Evolutionary conservation across 2,888 invertebrate genomes (phyloP).

Genomic region (Thalpophila matura): DNA sequence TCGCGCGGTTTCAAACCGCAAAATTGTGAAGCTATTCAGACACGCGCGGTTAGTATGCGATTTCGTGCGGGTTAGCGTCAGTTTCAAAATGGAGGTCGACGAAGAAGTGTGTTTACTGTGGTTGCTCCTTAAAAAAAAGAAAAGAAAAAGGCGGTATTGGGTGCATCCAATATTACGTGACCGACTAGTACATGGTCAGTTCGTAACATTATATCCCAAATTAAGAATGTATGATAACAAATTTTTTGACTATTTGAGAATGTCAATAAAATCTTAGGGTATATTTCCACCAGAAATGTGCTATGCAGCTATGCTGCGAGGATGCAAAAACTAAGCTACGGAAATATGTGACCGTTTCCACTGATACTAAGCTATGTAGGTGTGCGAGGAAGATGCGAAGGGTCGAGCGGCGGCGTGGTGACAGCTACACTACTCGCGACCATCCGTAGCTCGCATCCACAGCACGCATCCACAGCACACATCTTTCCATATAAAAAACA

Average conservation of each 20-base stretch:
- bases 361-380: no score
- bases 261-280: conserved; percentile 68
- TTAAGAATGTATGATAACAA: conserved; percentile 62
- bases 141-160: conserved; percentile 60
- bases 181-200: conserved; percentile 58
- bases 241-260: conserved; percentile 68
- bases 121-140: conserved; percentile 60
- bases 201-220: conserved; percentile 67
- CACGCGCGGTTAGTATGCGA: conserved; percentile 34
- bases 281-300: no score
- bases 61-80: conserved; percentile 55
- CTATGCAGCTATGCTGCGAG: no score
- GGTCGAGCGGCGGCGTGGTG: no score
- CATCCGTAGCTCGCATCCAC: no score
- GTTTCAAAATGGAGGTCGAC: conserved; percentile 63
- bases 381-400: no score
- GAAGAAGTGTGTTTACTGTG: conserved; percentile 57
- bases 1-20: conserved; percentile 50
- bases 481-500: no score
- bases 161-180: conserved; percentile 60
- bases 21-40: conserved; percentile 53
- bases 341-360: no score
- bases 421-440: no score
- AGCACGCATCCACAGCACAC: no score
- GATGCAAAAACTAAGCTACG: no score